phyloP scores from a whole-genome alignment of 1,140 invertebrate genomes.

The Elysia chlorotica region DNA sequence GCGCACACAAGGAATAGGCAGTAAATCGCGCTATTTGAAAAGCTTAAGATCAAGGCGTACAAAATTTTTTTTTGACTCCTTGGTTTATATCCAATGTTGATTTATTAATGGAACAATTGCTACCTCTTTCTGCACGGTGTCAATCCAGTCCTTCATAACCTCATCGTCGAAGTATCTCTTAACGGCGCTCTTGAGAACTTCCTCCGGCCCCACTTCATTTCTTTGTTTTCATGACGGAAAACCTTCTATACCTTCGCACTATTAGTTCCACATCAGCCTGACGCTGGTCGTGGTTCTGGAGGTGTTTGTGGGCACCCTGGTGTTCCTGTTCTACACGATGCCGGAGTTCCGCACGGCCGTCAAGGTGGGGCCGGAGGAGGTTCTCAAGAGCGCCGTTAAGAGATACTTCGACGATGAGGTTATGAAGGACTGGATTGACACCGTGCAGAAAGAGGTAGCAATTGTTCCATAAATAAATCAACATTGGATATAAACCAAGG shows the following conservation, averaged over 20 bases:
- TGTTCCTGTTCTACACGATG: constrained; percentile 70
- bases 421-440: constrained; percentile 89
- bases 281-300: constrained; percentile 87
- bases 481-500: too few species aligned
- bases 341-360: constrained; percentile 20
- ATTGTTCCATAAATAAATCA: too few species aligned
- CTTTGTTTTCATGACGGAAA: constrained; percentile 56
- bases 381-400: constrained; percentile 85
- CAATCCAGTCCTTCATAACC: constrained; percentile 88
- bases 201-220: constrained; percentile 70
- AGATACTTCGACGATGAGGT: constrained; percentile 88
- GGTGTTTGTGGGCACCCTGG: constrained; percentile 84
- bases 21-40: too few species aligned
- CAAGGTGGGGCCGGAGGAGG: constrained; percentile 73
- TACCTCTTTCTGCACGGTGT: constrained; percentile 92
- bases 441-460: constrained; percentile 91
- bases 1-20: too few species aligned
- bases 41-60: too few species aligned
- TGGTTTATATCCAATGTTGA: too few species aligned
- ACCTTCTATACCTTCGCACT: constrained; percentile 84
- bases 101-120: too few species aligned
- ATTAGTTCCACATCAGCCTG: constrained; percentile 87
- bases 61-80: too few species aligned
- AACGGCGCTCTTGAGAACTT: constrained; percentile 85
- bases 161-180: constrained; percentile 87